Evolutionary conservation across 2,888 invertebrate species (phyloP).

Genomic region (Dicranocentrus wangi): DNA sequence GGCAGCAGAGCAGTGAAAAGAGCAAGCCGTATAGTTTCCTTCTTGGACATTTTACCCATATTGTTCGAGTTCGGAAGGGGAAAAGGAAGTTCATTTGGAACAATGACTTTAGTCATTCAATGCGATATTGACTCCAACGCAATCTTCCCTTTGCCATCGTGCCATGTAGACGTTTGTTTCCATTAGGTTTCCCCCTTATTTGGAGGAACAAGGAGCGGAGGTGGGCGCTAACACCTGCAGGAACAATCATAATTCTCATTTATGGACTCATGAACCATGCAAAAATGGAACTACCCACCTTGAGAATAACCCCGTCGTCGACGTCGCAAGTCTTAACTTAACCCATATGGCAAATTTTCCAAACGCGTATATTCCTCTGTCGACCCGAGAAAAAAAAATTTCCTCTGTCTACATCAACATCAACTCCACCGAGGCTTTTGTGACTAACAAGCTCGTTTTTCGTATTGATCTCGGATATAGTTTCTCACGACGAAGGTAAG

Average conservation of each 20-base stretch:
- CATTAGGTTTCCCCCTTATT: background rate
- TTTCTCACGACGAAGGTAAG: background rate
- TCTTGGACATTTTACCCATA: too few species aligned
- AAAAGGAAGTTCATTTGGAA: constrained; percentile 36
- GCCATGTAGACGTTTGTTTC: too few species aligned
- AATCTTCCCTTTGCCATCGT: background rate
- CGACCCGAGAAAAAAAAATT: too few species aligned
- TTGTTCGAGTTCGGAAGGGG: too few species aligned
- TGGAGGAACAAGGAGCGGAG: background rate
- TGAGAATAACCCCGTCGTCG: too few species aligned
- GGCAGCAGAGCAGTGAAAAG: too few species aligned
- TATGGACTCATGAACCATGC: constrained; percentile 34
- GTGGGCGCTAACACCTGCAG: constrained; percentile 7
- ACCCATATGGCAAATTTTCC: too few species aligned
- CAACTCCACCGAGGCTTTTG: background rate
- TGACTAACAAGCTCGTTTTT: constrained; percentile 18
- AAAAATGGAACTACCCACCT: too few species aligned
- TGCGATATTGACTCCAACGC: constrained; percentile 18
- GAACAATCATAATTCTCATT: constrained; percentile 57
- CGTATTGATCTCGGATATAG: constrained; percentile 15
- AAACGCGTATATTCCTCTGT: too few species aligned
- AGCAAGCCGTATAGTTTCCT: too few species aligned
- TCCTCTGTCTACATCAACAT: too few species aligned
- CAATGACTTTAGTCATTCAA: background rate
- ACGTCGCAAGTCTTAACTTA: too few species aligned